A percentile compares a stretch with the other conserved stretches of the same genome.
These are phyloP conservation scores for Picathartes gymnocephalus DNA, from an alignment of 2,113 vertebrate genomes.

Conservation along the genomic window DNA sequence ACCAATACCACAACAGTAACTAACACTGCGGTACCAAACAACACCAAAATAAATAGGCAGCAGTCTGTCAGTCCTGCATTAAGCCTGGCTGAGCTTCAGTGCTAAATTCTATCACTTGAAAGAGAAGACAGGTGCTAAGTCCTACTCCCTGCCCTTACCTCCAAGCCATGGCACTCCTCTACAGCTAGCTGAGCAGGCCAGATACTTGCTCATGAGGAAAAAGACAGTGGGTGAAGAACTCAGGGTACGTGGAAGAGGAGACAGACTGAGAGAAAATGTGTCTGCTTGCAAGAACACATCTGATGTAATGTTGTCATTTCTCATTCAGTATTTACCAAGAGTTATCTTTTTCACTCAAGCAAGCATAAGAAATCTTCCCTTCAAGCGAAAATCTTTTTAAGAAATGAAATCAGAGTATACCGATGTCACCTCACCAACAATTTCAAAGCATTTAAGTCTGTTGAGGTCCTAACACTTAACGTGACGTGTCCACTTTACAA, in stretches of 20 bases:
- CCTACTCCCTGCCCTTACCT: neutral
- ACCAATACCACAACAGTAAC: neutral
- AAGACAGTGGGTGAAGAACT: neutral
- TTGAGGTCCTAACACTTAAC: neutral
- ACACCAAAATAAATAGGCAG: neutral
- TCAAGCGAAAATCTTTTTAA: neutral
- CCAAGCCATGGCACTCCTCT: neutral
- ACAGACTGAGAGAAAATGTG: neutral
- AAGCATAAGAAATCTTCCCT: neutral
- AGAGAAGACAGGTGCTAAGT: fast-evolving
- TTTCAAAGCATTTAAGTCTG: neutral
- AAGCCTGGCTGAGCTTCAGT: neutral
- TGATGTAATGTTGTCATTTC: neutral
- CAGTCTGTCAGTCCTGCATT: neutral
- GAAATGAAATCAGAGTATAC: neutral
- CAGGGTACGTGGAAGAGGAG: neutral
- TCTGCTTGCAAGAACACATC: neutral
- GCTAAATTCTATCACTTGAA: neutral
- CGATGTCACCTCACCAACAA: neutral
- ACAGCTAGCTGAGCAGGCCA: neutral
- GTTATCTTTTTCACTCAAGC: neutral
- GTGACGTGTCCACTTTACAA: neutral
- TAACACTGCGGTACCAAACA: neutral
- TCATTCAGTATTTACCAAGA: neutral
- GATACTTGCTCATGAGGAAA: neutral